These are phyloP conservation scores for Zosterops japonicus DNA, from an alignment of 2,113 vertebrate species.

Conservation along the genomic window DNA sequence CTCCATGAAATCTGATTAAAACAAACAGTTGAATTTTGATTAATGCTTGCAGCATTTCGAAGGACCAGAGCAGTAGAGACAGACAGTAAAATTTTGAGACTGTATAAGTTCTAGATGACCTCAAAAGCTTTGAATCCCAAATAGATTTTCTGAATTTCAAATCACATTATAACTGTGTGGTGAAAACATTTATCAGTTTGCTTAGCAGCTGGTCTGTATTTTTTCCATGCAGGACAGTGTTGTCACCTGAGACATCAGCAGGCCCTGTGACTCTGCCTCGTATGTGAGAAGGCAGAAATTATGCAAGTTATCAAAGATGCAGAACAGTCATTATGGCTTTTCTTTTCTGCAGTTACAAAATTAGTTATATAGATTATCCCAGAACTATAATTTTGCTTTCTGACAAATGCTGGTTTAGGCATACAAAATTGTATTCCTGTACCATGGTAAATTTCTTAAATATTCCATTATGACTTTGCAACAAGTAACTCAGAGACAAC, in stretches of 20 bases:
- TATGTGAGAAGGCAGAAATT: not conserved
- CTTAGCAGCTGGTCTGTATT: not conserved
- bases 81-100: not conserved
- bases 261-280: not conserved
- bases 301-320: not conserved
- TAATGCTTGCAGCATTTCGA: not conserved
- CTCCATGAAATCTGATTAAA: constrained; percentile 28
- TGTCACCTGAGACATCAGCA: not conserved
- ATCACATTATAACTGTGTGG: not conserved
- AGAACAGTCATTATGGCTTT: not conserved
- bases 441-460: not conserved
- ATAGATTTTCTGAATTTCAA: constrained; percentile 31
- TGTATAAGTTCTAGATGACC: not conserved
- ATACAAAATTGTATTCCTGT: not conserved
- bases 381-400: not conserved
- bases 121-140: not conserved
- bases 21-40: constrained; percentile 31
- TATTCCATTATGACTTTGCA: not conserved
- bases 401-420: not conserved
- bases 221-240: not conserved
- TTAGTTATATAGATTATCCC: not conserved
- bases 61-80: not conserved
- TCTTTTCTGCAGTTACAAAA: not conserved
- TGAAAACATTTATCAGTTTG: not conserved
- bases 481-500: not conserved